Percentiles rank a stretch among this genome's conserved stretches.
These are phyloP conservation scores for Leptothorax acervorum DNA, from an alignment of 2,888 invertebrate genomes.

Conservation along the genomic window DNA sequence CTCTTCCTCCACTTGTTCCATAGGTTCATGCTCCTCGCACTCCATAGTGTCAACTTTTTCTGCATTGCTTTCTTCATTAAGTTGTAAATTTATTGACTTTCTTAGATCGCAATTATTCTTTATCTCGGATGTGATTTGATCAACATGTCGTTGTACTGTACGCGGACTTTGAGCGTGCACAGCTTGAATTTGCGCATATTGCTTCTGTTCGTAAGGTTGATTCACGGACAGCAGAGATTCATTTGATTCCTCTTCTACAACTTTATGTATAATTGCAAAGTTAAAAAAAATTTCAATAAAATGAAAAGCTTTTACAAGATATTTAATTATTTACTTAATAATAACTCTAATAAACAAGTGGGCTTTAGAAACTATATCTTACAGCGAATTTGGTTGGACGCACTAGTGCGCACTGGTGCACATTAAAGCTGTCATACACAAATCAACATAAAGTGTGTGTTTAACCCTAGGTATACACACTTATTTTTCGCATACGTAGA, in stretches of 20 bases:
- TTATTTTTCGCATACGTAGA: too few species aligned
- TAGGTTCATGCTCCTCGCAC: constrained; percentile 81
- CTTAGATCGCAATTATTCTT: constrained; percentile 84
- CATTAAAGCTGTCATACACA: too few species aligned
- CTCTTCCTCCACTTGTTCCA: constrained; percentile 82
- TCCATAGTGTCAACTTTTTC: constrained; percentile 81
- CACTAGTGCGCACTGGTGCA: too few species aligned
- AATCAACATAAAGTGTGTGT: too few species aligned
- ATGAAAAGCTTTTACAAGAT: neutral
- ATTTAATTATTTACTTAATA: constrained; percentile 3
- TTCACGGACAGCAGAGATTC: constrained; percentile 72
- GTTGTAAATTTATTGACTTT: constrained; percentile 80
- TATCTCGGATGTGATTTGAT: constrained; percentile 84
- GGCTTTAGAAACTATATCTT: neutral
- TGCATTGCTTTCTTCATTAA: constrained; percentile 69
- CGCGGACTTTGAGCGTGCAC: constrained; percentile 85
- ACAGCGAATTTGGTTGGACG: too few species aligned
- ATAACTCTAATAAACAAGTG: neutral
- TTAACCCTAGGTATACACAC: too few species aligned
- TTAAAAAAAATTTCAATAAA: constrained; percentile 8
- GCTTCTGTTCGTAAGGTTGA: constrained; percentile 81
- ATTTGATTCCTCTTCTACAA: constrained; percentile 71
- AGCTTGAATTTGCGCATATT: constrained; percentile 83
- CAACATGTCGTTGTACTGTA: constrained; percentile 84
- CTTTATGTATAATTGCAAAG: constrained; percentile 42